Base-by-base conservation (phyloP, 23 tunicate genomes). In the Botrylloides violaceus region DNA sequence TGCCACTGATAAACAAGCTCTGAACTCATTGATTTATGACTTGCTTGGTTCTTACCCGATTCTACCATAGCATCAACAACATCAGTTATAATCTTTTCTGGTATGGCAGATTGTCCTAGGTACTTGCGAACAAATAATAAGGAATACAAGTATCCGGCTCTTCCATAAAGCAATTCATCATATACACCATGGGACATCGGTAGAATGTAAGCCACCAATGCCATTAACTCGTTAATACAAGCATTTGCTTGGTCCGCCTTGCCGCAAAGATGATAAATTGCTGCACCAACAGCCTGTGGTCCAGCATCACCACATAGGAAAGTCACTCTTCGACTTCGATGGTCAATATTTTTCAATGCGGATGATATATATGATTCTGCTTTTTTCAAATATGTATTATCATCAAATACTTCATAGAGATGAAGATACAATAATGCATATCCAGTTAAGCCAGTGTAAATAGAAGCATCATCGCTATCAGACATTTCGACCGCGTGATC, bases 121-220 rank as follows among this genome's bases (percentile, higher is more conserved):
- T 82, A 80, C 32, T 81, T 72, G 47, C 76, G 53, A 19, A 88
- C 68, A 5, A 76, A 65, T 27, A 82, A 32, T 27, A 79, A 68
- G 5, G 91, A 84, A 49, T 83, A 59, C 32, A 88, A 37, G 53
- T 88, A 88, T 15, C 96, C 96, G 37, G 96, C 70, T 56, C 96
- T 39, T 20, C 74, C 74, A 43, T 68, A 68, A 30, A 68, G 61
- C 74, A 68, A 32, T 43, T 68, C 74, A 37, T 68, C 74, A 26
- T 68, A 38, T 19, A 22, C 37, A n/a, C 22, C 25, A 36, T 43
- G 15, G 1, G 43, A 39, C 12, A 43, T 36, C 32, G 56, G 56
- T 21, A 68, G 58, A 12, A 37, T 25, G n/a, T 27, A 43, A 24
- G 36, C 58, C 37, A 37, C 15, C 58, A 68, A 35, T n/a, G 74